phyloP scores from a whole-genome alignment of 2,797 vertebrate species.

The Oreochromis mossambicus region DNA sequence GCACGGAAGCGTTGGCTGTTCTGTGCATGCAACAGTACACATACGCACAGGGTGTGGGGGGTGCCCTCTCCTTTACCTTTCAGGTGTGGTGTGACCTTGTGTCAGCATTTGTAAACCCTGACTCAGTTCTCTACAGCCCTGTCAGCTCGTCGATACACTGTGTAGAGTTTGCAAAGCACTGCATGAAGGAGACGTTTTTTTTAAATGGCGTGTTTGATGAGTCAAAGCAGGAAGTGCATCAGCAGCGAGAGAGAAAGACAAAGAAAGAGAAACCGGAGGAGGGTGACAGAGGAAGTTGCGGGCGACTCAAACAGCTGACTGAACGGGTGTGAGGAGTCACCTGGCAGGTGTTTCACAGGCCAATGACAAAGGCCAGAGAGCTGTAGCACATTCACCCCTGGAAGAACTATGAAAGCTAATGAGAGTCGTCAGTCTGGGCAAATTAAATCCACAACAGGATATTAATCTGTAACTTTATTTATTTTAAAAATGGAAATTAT shows the following conservation, averaged over 20 bases:
- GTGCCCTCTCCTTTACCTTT: neutral
- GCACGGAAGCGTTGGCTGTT: fast-evolving
- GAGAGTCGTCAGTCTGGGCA: neutral
- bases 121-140: neutral
- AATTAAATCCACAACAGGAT: neutral
- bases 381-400: neutral
- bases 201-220: neutral
- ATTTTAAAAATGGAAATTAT: neutral
- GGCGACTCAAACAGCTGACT: neutral
- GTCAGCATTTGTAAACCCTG: neutral
- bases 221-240: neutral
- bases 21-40: neutral
- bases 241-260: neutral
- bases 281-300: neutral
- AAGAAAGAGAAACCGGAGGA: neutral
- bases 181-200: neutral
- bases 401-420: neutral
- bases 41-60: neutral
- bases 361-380: neutral
- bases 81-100: neutral
- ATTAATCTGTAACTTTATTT: neutral
- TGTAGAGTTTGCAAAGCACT: neutral
- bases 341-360: neutral
- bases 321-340: neutral
- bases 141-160: neutral